Base-by-base conservation (phyloP, 2,888 invertebrate species). In the Drosophila sordidapex region DNA sequence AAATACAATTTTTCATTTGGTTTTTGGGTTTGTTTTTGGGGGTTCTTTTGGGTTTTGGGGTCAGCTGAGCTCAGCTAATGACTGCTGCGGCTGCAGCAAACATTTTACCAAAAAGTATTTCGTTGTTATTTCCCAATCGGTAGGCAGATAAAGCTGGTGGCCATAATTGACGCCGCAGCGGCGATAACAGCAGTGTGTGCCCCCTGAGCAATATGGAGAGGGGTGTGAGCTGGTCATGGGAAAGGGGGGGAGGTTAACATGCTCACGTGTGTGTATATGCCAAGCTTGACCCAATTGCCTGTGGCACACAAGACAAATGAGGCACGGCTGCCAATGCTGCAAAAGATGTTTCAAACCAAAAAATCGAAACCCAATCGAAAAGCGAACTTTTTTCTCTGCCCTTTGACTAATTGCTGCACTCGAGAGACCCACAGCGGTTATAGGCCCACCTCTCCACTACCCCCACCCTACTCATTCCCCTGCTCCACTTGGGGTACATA, bases 11-110 rank as follows among this genome's bases (percentile, higher is more conserved):
- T 67, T 62, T 75, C 65, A 66, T 64, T 74, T 65, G 43, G 53
- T 63, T 66, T 73, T 51, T 18, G 48, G 61, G 33, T 31, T 72
- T 69, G 43, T 8, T 33, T 25, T 43, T 36, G 25, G 46, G 46
- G 46, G 46, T 18, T 27, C 36, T 82, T 87, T 83, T 69, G 71
- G 87, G 82, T 87, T 85, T 87, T 82, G 79, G 56, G 85, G 85
- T 87, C 85, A 85, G 46, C 83, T 77, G 25, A 46, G 46, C 46
- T 25, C 25, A 8, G 25, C 83, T 77, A 83, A 74, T 87, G 82
- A 82, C 74, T 25, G 75, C 57, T 25, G 74, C 60, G 54, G 13
- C 62, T 70, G 73, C 64, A 61, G 61, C 74, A 56, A 56, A 56
- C 29, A 53, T 68, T 68, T 68, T 27, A 25, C 64, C 65, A 53